A percentile compares a stretch with the other conserved stretches of the same genome.
These are phyloP conservation scores for Endomychus coccineus DNA, from an alignment of 2,888 invertebrate species.

Conservation along the genomic window DNA sequence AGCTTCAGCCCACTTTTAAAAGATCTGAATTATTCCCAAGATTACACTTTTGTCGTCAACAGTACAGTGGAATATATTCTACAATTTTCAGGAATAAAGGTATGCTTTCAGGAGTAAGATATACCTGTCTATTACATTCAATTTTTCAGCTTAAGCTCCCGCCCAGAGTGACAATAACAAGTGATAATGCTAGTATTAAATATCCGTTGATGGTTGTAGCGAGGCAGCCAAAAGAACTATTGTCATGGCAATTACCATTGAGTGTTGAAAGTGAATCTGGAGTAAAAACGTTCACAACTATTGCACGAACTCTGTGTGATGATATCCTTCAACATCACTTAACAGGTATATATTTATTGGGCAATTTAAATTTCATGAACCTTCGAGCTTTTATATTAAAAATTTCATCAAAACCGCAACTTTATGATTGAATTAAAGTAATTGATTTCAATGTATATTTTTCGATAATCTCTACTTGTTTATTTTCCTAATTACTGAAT, in stretches of 20 bases:
- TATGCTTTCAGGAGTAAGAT: neutral
- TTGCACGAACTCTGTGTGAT: slow-evolving; percentile 57
- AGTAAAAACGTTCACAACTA: slow-evolving; percentile 47
- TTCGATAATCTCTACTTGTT: too few species aligned
- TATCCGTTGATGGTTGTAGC: slow-evolving; percentile 66
- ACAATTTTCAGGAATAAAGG: slow-evolving; percentile 10
- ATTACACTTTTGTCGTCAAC: slow-evolving; percentile 7
- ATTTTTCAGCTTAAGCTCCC: slow-evolving; percentile 16
- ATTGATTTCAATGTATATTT: too few species aligned
- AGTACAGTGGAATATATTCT: slow-evolving; percentile 10
- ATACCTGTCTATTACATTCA: slow-evolving; percentile 1
- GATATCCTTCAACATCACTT: too few species aligned
- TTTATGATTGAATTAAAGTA: too few species aligned
- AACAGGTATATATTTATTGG: too few species aligned
- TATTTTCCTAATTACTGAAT: too few species aligned
- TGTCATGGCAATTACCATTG: slow-evolving; percentile 76
- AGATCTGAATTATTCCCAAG: slow-evolving; percentile 9
- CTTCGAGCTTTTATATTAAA: too few species aligned
- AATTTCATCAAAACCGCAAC: too few species aligned
- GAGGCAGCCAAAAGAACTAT: slow-evolving; percentile 63
- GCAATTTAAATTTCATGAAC: too few species aligned
- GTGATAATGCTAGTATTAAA: slow-evolving; percentile 21
- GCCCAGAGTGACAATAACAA: slow-evolving; percentile 27
- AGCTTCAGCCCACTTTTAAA: slow-evolving; percentile 3
- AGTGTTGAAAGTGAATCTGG: slow-evolving; percentile 46